Evolutionary conservation across 2,113 vertebrate genomes (phyloP).

Genomic region (Neopipo cinnamomea): DNA sequence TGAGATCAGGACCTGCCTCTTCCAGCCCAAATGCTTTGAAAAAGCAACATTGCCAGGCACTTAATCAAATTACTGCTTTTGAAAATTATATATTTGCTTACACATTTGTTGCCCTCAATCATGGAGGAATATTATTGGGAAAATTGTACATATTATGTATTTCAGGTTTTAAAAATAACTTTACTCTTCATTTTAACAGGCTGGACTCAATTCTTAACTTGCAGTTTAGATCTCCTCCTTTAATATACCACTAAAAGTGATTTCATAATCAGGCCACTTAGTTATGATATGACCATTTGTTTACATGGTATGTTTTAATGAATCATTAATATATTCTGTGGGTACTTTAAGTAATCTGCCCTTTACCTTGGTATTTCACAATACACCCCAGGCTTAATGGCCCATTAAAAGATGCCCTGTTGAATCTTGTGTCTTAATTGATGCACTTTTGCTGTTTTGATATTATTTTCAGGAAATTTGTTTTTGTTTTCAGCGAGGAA

Average conservation of each 20-base stretch:
- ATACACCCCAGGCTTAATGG: constrained; percentile 33
- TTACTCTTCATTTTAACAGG: neutral
- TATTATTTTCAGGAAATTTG: constrained; percentile 43
- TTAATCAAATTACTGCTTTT: neutral
- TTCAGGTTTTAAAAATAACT: neutral
- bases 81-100: neutral
- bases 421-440: constrained; percentile 50
- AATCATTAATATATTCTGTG: constrained; percentile 55
- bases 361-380: constrained; percentile 39
- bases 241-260: neutral
- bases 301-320: constrained; percentile 30
- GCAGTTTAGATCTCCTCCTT: neutral
- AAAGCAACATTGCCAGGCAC: neutral
- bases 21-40: neutral
- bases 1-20: neutral
- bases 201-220: neutral
- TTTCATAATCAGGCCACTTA: neutral
- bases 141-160: neutral
- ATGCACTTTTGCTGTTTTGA: constrained; percentile 33
- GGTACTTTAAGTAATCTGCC: constrained; percentile 6
- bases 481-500: constrained; percentile 47
- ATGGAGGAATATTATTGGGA: neutral
- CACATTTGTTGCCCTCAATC: neutral
- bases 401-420: constrained; percentile 47
- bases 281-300: neutral